These are phyloP conservation scores for Phalacrocorax carbo DNA, from an alignment of 2,113 vertebrate genomes.

Conservation along the genomic window DNA sequence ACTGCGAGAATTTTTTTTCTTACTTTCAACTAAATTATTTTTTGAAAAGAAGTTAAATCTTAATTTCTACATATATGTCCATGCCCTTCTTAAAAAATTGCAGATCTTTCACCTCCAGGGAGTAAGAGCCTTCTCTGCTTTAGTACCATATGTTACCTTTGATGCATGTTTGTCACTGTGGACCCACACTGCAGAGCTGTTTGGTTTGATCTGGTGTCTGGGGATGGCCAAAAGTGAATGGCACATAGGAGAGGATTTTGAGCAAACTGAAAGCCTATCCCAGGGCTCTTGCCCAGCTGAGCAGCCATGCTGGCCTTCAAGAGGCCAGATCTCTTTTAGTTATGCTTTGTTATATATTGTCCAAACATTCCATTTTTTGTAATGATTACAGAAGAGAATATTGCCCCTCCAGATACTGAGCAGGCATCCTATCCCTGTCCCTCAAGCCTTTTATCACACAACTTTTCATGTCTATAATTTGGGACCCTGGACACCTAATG, in stretches of 20 bases:
- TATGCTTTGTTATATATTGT: neutral
- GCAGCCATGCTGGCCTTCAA: neutral
- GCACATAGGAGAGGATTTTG: neutral
- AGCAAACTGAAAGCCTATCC: neutral
- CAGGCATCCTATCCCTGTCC: neutral
- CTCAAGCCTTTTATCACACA: neutral
- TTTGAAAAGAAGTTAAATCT: neutral
- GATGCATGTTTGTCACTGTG: neutral
- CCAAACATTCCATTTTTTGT: neutral
- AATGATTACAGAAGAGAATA: neutral
- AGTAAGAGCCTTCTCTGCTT: neutral
- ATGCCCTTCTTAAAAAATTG: neutral
- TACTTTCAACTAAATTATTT: neutral
- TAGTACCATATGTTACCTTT: neutral
- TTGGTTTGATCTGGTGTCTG: neutral
- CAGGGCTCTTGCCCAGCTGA: neutral
- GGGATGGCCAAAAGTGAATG: neutral
- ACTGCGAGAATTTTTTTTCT: conserved; percentile 73
- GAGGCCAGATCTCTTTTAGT: neutral
- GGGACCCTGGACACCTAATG: neutral
- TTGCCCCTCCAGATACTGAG: neutral
- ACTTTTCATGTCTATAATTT: neutral
- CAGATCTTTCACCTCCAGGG: neutral
- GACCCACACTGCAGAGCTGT: neutral
- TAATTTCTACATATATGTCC: neutral